phyloP scores from a whole-genome alignment of 2,888 invertebrate genomes.

The Adelphocoris suturalis region DNA sequence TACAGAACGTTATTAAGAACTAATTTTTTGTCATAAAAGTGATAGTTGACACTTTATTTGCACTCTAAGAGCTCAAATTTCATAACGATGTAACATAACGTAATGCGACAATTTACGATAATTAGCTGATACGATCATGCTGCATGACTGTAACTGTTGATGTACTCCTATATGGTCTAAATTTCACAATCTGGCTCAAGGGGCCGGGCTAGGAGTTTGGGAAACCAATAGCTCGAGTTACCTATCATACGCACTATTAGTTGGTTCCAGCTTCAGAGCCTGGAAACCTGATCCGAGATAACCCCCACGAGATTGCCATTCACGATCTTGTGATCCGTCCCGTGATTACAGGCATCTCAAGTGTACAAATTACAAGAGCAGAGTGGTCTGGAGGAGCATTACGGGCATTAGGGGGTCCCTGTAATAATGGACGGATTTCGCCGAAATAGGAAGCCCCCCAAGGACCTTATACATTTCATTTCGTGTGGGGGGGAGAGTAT shows the following conservation, averaged over 20 bases:
- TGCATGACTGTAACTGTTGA: not conserved
- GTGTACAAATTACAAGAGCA: constrained; percentile 61
- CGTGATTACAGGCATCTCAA: constrained; percentile 64
- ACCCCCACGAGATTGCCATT: constrained; percentile 62
- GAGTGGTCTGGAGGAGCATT: constrained; percentile 45
- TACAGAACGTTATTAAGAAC: too few species aligned
- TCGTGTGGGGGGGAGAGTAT: constrained; percentile 33
- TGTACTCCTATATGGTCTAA: not conserved
- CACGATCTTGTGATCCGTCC: constrained; percentile 42
- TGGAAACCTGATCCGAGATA: constrained; percentile 57
- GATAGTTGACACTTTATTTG: too few species aligned
- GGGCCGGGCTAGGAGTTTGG: constrained; percentile 3
- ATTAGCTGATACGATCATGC: too few species aligned
- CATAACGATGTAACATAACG: too few species aligned
- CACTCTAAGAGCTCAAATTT: too few species aligned
- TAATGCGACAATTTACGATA: too few species aligned
- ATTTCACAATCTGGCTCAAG: not conserved
- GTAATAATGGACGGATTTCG: constrained; percentile 59
- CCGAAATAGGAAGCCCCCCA: constrained; percentile 60
- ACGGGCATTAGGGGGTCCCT: constrained; percentile 60
- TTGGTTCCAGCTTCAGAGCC: constrained; percentile 31
- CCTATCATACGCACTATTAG: constrained; percentile 61
- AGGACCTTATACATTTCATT: constrained; percentile 57
- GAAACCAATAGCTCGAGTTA: constrained; percentile 43
- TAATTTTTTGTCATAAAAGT: too few species aligned